Percentiles rank a stretch among this genome's conserved stretches.
Conservation (phyloP, 2,888 invertebrate species). For the Troides oblongomaculatus region DNA sequence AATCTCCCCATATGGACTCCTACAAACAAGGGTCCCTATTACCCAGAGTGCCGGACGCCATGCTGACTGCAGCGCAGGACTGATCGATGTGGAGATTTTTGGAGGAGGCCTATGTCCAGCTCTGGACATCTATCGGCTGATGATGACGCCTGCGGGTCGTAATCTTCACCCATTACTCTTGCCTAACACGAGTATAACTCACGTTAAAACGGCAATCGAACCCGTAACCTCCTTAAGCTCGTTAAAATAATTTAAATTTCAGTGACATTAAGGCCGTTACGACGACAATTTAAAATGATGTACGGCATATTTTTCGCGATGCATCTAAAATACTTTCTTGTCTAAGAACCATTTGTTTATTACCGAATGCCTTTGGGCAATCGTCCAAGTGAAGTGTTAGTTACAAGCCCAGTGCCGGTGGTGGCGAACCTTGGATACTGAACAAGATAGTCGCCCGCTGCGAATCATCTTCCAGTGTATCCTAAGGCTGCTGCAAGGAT, state of each 20-base stretch:
- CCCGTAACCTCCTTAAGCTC: background rate
- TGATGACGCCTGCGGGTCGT: too few relatives aligned
- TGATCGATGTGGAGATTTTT: too few relatives aligned
- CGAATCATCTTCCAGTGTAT: slow-evolving; percentile 16
- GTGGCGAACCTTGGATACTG: slow-evolving; percentile 5
- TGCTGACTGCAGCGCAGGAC: too few relatives aligned
- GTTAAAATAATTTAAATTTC: slow-evolving; percentile 4
- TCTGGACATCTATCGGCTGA: too few relatives aligned
- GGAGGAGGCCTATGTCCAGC: too few relatives aligned
- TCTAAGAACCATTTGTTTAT: slow-evolving; percentile 26
- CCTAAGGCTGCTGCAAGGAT: slow-evolving; percentile 14
- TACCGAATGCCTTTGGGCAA: slow-evolving; percentile 26
- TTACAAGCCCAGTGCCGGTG: slow-evolving; percentile 1
- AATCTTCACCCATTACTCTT: too few relatives aligned
- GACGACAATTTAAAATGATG: slow-evolving; percentile 21
- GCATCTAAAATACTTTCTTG: slow-evolving; percentile 22
- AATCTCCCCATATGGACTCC: too few relatives aligned
- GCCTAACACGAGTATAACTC: background rate
- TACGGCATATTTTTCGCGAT: slow-evolving; percentile 22
- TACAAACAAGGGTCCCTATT: too few relatives aligned
- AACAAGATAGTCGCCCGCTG: slow-evolving; percentile 20
- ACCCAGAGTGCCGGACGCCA: too few relatives aligned
- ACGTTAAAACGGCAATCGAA: slow-evolving; percentile 5
- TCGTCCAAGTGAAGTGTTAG: slow-evolving; percentile 27
- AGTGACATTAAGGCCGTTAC: slow-evolving; percentile 9